These are phyloP conservation scores for Sebastes taczanowskii DNA, from an alignment of 2,797 vertebrate species.

Conservation along the genomic window DNA sequence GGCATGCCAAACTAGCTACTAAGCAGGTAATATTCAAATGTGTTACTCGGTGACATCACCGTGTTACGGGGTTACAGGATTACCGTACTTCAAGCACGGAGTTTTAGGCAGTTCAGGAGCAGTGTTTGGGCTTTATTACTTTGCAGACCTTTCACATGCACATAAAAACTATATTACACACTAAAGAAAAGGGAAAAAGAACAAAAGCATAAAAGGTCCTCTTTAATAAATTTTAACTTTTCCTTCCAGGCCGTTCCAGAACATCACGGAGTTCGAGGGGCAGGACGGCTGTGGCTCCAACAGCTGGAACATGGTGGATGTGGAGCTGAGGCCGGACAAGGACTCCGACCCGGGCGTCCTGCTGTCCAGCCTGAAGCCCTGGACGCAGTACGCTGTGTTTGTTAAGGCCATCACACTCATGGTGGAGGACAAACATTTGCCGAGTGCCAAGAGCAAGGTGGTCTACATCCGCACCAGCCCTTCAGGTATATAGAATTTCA, in stretches of 20 bases:
- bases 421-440: slow-evolving; percentile 90
- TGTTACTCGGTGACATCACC: too few relatives aligned
- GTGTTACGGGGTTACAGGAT: too few relatives aligned
- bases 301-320: slow-evolving; percentile 98
- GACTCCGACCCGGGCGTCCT: slow-evolving; percentile 90
- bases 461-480: slow-evolving; percentile 94
- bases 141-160: too few relatives aligned
- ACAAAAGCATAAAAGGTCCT: too few relatives aligned
- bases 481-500: slow-evolving; percentile 76
- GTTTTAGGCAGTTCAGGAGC: too few relatives aligned
- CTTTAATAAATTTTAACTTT: too few relatives aligned
- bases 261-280: slow-evolving; percentile 95
- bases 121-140: too few relatives aligned
- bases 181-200: too few relatives aligned
- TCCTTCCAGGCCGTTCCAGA: slow-evolving; percentile 88
- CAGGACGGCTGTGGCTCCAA: slow-evolving; percentile 98
- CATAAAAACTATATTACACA: too few relatives aligned
- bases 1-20: too few relatives aligned
- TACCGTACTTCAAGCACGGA: too few relatives aligned
- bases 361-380: slow-evolving; percentile 91
- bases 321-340: slow-evolving; percentile 90
- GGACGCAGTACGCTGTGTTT: slow-evolving; percentile 96
- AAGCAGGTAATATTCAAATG: too few relatives aligned
- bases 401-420: slow-evolving; percentile 96
- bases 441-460: slow-evolving; percentile 94